Conservation (phyloP, 30 jellyfish, hydroid and myxozoan genomes). For the Nemopilema nomurai region DNA sequence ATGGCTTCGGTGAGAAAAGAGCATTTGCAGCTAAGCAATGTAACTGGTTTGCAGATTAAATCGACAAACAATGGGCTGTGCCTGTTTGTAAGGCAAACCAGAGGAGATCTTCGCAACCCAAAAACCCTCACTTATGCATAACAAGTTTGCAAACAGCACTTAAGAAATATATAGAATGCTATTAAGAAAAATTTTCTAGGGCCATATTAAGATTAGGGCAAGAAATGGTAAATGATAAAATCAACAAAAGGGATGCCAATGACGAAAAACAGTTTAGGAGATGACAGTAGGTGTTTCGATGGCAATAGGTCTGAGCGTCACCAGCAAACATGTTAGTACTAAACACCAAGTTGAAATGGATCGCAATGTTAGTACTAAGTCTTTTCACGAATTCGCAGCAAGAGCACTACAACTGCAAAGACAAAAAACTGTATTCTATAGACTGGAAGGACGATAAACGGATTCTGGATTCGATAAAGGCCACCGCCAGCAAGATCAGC, state of each 20-base stretch:
- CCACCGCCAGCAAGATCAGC: slow-evolving; percentile 8
- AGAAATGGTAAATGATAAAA: no score
- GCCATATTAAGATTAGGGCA: no score
- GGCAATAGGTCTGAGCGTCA: no score
- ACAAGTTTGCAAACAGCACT: neutral
- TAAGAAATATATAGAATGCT: no score
- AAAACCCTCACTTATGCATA: neutral
- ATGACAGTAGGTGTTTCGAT: no score
- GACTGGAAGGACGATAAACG: neutral
- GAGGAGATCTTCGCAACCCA: neutral
- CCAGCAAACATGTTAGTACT: neutral
- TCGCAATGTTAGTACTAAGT: neutral
- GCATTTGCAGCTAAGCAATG: neutral
- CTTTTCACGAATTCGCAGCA: neutral
- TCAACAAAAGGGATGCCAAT: no score
- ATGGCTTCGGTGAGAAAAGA: neutral
- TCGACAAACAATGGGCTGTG: neutral
- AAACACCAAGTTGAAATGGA: neutral
- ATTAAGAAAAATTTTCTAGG: no score
- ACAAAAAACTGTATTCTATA: neutral
- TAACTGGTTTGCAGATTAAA: neutral
- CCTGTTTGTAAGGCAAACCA: neutral
- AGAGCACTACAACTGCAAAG: neutral
- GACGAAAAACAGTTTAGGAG: no score
- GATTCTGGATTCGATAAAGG: neutral